Percentiles rank a stretch among this genome's conserved stretches.
Conservation (phyloP, 2,888 invertebrate species). For the Drosophila neonasuta region DNA sequence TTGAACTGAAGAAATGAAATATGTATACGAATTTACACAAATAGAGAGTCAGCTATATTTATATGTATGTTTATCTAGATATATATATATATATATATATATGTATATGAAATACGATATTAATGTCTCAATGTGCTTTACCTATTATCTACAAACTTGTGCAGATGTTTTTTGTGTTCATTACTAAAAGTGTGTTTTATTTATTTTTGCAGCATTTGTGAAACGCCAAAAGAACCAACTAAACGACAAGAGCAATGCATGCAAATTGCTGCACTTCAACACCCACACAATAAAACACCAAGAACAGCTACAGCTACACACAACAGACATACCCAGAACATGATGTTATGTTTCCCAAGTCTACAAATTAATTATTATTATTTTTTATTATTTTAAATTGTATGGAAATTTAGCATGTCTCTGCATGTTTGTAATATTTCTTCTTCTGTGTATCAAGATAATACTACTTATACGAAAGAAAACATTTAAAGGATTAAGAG, state of each 20-base stretch:
- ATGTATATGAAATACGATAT: slow-evolving; percentile 12
- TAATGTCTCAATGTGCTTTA: slow-evolving; percentile 32
- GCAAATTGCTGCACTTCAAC: slow-evolving; percentile 54
- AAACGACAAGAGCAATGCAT: slow-evolving; percentile 67
- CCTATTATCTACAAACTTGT: slow-evolving; percentile 15
- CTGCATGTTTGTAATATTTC: slow-evolving; percentile 19
- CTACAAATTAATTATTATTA: slow-evolving; percentile 5
- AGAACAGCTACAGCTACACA: slow-evolving; percentile 14
- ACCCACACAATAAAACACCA: slow-evolving; percentile 31
- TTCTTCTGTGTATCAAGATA: slow-evolving; percentile 27
- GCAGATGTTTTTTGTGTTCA: slow-evolving; percentile 23
- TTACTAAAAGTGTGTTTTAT: slow-evolving; percentile 41
- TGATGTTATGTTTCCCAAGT: slow-evolving; percentile 36
- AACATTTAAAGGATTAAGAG: slow-evolving; percentile 29
- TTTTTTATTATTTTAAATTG: slow-evolving; percentile 15
- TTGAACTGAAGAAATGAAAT: slow-evolving; percentile 45
- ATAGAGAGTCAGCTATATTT: slow-evolving; percentile 39
- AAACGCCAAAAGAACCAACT: slow-evolving; percentile 56
- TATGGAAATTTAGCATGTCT: slow-evolving; percentile 25
- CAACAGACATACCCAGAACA: slow-evolving; percentile 25
- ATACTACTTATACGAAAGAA: slow-evolving; percentile 10
- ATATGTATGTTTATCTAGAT: slow-evolving; percentile 48
- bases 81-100: slow-evolving; percentile 1
- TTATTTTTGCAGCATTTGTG: slow-evolving; percentile 69
- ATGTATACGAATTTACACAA: slow-evolving; percentile 60